These are phyloP conservation scores for Carcharodon carcharias DNA, from an alignment of 2,797 vertebrate species.

Conservation along the genomic window DNA sequence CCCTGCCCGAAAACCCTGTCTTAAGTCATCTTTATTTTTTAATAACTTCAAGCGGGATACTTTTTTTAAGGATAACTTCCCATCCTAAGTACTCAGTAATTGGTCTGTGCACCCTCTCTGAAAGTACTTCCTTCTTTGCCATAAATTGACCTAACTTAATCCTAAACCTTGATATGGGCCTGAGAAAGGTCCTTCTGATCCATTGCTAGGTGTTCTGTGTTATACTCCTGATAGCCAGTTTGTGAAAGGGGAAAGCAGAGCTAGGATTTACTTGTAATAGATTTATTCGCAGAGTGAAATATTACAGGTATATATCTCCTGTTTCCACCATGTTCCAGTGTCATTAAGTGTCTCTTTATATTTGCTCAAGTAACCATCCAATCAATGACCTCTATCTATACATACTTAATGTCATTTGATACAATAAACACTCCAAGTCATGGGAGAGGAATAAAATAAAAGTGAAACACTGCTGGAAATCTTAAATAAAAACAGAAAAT, in stretches of 20 bases:
- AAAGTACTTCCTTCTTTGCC: neutral
- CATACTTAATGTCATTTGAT: neutral
- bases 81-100: neutral
- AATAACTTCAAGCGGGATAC: neutral
- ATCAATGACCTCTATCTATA: neutral
- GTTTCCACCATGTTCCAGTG: neutral
- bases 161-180: neutral
- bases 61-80: neutral
- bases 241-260: neutral
- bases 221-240: neutral
- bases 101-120: neutral
- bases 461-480: neutral
- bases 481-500: neutral
- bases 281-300: neutral
- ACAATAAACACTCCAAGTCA: neutral
- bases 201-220: neutral
- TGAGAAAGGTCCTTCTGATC: neutral
- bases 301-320: neutral
- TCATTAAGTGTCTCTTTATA: neutral
- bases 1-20: neutral
- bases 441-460: neutral
- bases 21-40: neutral
- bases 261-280: neutral
- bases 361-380: neutral
- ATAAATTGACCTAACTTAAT: neutral